These are phyloP conservation scores for Epinotia brunnichana DNA, from an alignment of 2,888 invertebrate species.

Conservation along the genomic window DNA sequence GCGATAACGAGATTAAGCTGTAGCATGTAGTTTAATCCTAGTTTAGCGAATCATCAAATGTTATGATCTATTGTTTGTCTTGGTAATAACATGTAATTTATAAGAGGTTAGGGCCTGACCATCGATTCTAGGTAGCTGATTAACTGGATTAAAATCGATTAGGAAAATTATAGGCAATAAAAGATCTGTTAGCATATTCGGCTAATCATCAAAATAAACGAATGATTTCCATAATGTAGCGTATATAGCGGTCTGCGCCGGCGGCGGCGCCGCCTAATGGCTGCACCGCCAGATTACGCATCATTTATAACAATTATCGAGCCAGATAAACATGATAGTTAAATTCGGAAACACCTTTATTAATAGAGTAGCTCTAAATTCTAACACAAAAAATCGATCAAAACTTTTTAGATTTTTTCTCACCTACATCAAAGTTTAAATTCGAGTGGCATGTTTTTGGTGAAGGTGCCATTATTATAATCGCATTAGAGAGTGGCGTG, in stretches of 20 bases:
- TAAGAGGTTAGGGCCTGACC: not conserved
- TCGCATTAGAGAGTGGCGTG: slow-evolving; percentile 39
- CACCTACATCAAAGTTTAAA: slow-evolving; percentile 8
- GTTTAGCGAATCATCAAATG: not conserved
- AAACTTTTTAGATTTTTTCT: slow-evolving; percentile 4
- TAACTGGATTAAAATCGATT: slow-evolving; percentile 26
- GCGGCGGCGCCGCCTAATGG: slow-evolving; percentile 34
- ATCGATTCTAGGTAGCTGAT: slow-evolving; percentile 8
- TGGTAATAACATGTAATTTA: not conserved
- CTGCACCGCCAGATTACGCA: slow-evolving; percentile 32
- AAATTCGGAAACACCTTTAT: slow-evolving; percentile 43
- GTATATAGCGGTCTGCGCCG: slow-evolving; percentile 47
- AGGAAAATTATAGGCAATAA: slow-evolving; percentile 36
- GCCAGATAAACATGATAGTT: slow-evolving; percentile 42
- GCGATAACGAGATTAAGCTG: slow-evolving; percentile 21
- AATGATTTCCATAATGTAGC: slow-evolving; percentile 62
- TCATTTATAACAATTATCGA: slow-evolving; percentile 45
- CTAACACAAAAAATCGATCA: not conserved
- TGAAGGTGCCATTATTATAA: slow-evolving; percentile 38
- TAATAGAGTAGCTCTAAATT: slow-evolving; percentile 43
- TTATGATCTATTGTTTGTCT: not conserved
- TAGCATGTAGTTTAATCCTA: not conserved
- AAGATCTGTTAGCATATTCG: slow-evolving; percentile 29
- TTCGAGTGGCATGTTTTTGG: slow-evolving; percentile 6
- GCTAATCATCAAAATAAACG: slow-evolving; percentile 45